Percentiles rank a stretch among this genome's conserved stretches.
phyloP scores from a whole-genome alignment of 2,797 vertebrate species.

The Hydrocynus forskahlii region DNA sequence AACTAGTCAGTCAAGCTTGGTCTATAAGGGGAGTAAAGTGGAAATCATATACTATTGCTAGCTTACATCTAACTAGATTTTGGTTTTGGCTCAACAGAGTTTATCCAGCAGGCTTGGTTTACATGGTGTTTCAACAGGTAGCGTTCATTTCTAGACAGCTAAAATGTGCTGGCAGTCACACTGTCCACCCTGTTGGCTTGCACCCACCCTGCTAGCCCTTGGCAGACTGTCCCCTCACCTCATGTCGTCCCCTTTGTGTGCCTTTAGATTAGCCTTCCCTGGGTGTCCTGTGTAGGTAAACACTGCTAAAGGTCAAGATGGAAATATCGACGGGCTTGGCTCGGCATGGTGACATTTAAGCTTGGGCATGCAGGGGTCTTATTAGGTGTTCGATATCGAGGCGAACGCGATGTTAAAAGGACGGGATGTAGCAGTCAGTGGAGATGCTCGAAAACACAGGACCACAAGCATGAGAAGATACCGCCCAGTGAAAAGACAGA shows the following conservation, averaged over 20 bases:
- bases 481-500: neutral
- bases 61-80: no score
- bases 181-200: neutral
- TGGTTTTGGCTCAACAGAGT: no score
- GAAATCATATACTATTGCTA: no score
- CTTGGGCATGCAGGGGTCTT: slow-evolving; percentile 65
- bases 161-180: neutral
- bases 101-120: no score
- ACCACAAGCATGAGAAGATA: neutral
- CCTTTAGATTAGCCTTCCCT: slow-evolving; percentile 64
- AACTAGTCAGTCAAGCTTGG: no score
- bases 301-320: slow-evolving; percentile 76
- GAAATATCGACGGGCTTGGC: slow-evolving; percentile 72
- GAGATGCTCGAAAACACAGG: neutral
- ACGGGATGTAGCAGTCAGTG: neutral
- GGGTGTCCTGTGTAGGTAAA: slow-evolving; percentile 75
- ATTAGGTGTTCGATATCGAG: slow-evolving; percentile 75
- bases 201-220: neutral
- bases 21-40: no score
- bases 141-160: neutral
- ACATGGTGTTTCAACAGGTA: no score
- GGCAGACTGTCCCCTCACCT: slow-evolving; percentile 15
- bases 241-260: slow-evolving; percentile 55
- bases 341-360: slow-evolving; percentile 80
- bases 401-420: slow-evolving; percentile 47